Conservation (phyloP, 2,888 invertebrate species). For the Tuta absoluta region DNA sequence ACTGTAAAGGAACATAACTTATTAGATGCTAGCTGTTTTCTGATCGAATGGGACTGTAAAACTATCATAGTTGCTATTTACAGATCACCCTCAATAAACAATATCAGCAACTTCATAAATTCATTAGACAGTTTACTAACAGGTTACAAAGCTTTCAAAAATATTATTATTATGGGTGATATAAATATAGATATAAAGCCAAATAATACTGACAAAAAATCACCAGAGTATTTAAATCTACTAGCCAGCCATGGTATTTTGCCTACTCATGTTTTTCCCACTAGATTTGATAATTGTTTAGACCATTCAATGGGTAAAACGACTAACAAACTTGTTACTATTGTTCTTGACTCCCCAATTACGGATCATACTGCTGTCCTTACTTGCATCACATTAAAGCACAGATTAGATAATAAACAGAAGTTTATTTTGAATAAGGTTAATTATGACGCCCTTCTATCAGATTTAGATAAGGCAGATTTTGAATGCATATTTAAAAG, state of each 20-base stretch:
- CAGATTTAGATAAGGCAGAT: too few relatives aligned
- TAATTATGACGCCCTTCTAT: too few relatives aligned
- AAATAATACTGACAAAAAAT: neutral
- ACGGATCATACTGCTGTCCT: too few relatives aligned
- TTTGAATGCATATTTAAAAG: too few relatives aligned
- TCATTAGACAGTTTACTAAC: neutral
- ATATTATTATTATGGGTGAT: neutral
- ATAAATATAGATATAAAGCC: neutral
- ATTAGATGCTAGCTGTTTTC: neutral
- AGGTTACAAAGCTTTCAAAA: neutral
- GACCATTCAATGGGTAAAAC: too few relatives aligned
- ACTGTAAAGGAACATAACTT: neutral
- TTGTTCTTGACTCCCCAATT: too few relatives aligned
- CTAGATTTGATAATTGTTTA: too few relatives aligned
- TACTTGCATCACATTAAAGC: too few relatives aligned
- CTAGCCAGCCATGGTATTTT: neutral
- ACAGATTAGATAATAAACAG: too few relatives aligned
- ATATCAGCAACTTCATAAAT: neutral
- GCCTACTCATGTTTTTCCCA: neutral
- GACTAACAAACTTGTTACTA: too few relatives aligned
- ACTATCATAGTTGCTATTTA: neutral
- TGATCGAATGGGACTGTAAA: neutral
- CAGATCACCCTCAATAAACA: neutral
- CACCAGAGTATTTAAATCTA: neutral
- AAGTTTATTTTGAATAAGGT: too few relatives aligned